Evolutionary conservation across 2,888 invertebrate species (phyloP), one percentile per base, ranked within the genome.

Genomic region (Ichneumoninae sp.): DNA sequence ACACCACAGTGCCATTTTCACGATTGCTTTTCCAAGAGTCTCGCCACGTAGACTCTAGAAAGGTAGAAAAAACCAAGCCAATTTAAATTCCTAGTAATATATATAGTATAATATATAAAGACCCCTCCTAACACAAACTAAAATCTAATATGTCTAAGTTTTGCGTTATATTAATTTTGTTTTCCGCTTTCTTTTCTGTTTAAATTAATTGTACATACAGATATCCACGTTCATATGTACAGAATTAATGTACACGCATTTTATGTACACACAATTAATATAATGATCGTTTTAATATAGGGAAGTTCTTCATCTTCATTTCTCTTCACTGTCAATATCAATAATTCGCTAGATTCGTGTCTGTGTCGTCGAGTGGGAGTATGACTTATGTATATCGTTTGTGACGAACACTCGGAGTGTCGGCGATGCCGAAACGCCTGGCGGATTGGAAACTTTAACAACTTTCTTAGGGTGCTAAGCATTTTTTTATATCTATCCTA

Each of bases 401-500:
- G 69, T 50, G 6, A 26, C 65, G 22, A 69, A 66, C 57, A 65
- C 65, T 54, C 54, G 40, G 66, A 40, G 62, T 71, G 47, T 76
- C 75, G 54, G 52, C 62, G 44, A 33, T 50, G 65, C 69, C 80
- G 87, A 84, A 86, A 86, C 86, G 86, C 79, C 85, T 74, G 57
- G 85, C 86, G 86, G 89, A 86, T 87, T 89, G 75, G 90, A 92
- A 93, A 91, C 91, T 92, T 92, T 91, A 93, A 93, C 91, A 92
- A 91, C 88, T 86, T 91, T 86, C 88, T 86, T 84, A 81, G 62
- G 26, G 36, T 69, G 33, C 72, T 77, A 84, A 78, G 77, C 52
- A 62, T 19, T 54, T 77, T 71, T 30, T 57, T 22, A 8, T 54
- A 57, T n/a, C 13, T 74, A 83, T 81, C 80, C 74, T 85, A 72